Conservation (phyloP, 2,797 vertebrate species). For the Microhierax caerulescens region DNA sequence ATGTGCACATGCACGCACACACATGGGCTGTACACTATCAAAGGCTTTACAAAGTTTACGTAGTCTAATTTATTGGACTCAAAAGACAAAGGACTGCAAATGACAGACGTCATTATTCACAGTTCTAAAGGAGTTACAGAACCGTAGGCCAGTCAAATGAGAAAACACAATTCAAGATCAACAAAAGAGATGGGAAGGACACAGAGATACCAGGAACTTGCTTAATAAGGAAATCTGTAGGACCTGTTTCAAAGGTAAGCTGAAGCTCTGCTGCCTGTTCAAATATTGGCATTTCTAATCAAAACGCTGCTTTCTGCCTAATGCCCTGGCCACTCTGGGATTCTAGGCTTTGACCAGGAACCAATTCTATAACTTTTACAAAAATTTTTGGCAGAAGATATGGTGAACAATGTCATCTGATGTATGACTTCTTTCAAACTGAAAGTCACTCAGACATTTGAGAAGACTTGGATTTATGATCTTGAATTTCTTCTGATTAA, state of each 20-base stretch:
- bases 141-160: neutral
- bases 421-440: neutral
- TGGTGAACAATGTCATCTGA: neutral
- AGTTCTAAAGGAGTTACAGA: neutral
- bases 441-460: neutral
- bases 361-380: neutral
- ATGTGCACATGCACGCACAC: accelerated
- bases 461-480: neutral
- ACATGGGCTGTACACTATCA: accelerated
- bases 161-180: neutral
- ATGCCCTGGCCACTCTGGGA: neutral
- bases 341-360: neutral
- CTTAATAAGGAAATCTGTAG: neutral
- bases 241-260: neutral
- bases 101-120: neutral
- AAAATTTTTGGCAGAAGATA: neutral
- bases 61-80: neutral
- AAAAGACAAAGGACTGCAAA: neutral
- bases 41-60: neutral
- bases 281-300: neutral
- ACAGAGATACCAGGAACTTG: neutral
- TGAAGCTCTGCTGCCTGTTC: neutral
- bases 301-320: neutral
- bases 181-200: neutral
- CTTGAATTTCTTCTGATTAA: neutral